Conservation (phyloP, 2,888 invertebrate species). For the Scaptomyza cyrtandrae region DNA sequence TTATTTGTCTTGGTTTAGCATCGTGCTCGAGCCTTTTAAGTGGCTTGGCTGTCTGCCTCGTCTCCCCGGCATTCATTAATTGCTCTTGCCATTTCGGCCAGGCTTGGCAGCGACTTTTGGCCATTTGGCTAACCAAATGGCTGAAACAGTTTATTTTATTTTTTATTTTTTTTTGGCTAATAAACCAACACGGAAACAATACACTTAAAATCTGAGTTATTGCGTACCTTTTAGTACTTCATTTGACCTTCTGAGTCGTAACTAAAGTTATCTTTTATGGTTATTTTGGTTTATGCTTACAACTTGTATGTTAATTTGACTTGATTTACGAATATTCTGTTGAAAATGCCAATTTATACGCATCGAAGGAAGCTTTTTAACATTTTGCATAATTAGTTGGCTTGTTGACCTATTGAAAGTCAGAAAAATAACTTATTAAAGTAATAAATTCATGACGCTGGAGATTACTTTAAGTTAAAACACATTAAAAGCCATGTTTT, state of each 20-base stretch:
- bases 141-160: constrained; percentile 47
- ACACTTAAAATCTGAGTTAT: constrained; percentile 27
- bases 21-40: constrained; percentile 60
- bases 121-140: constrained; percentile 41
- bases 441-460: neutral
- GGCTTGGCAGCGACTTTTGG: constrained; percentile 49
- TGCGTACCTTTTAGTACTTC: constrained; percentile 13
- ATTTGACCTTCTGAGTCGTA: constrained; percentile 8
- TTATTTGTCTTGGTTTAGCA: constrained; percentile 48
- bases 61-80: constrained; percentile 61
- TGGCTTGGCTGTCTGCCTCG: constrained; percentile 44
- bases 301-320: constrained; percentile 23
- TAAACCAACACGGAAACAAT: constrained; percentile 47
- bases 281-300: constrained; percentile 6
- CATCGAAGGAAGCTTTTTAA: constrained; percentile 11
- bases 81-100: constrained; percentile 68
- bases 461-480: no score
- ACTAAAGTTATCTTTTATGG: constrained; percentile 19
- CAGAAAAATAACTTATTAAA: neutral
- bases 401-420: neutral
- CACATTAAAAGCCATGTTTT: no score
- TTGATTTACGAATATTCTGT: constrained; percentile 43
- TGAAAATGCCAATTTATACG: constrained; percentile 17
- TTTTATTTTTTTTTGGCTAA: constrained; percentile 20
- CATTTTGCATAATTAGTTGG: constrained; percentile 1